A percentile compares a stretch with the other conserved stretches of the same genome.
These are phyloP conservation scores for Riparia riparia DNA, from an alignment of 2,113 vertebrate genomes.

Conservation along the genomic window DNA sequence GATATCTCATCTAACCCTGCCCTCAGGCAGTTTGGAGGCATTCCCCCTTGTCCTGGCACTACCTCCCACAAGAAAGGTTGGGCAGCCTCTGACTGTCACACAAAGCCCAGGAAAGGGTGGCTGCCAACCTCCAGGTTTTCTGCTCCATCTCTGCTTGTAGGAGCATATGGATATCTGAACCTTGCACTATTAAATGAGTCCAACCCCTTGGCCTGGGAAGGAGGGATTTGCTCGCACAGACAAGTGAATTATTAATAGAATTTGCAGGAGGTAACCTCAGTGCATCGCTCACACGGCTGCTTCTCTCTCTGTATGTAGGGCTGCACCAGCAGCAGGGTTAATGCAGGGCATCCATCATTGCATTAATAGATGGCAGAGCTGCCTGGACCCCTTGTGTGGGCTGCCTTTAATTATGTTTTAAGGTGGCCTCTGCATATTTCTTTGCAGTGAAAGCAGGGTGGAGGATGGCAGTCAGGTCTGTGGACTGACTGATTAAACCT, in stretches of 20 bases:
- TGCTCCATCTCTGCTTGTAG: not conserved
- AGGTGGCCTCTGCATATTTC: slow-evolving; percentile 43
- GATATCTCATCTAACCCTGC: not conserved
- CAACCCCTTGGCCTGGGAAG: slow-evolving; percentile 10
- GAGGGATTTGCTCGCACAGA: slow-evolving; percentile 24
- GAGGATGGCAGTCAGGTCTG: not conserved
- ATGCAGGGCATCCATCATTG: slow-evolving; percentile 65
- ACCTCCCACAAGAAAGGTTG: not conserved
- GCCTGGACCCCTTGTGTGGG: slow-evolving; percentile 28
- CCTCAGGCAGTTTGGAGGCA: not conserved
- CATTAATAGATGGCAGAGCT: slow-evolving; percentile 53
- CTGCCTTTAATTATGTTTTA: slow-evolving; percentile 69
- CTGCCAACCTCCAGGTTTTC: not conserved
- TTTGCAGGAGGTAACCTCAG: slow-evolving; percentile 53
- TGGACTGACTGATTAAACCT: slow-evolving; percentile 38
- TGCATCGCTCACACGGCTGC: slow-evolving; percentile 29
- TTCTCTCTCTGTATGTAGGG: not conserved
- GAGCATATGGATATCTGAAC: not conserved
- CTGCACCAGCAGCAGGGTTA: slow-evolving; percentile 48
- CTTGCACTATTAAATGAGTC: not conserved
- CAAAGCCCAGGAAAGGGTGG: not conserved
- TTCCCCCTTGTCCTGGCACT: not conserved
- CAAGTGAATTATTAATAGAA: slow-evolving; percentile 61
- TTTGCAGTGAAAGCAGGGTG: not conserved
- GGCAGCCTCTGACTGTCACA: not conserved